These are phyloP conservation scores for Mugil cephalus DNA, from an alignment of 2,113 vertebrate genomes.

Conservation along the genomic window DNA sequence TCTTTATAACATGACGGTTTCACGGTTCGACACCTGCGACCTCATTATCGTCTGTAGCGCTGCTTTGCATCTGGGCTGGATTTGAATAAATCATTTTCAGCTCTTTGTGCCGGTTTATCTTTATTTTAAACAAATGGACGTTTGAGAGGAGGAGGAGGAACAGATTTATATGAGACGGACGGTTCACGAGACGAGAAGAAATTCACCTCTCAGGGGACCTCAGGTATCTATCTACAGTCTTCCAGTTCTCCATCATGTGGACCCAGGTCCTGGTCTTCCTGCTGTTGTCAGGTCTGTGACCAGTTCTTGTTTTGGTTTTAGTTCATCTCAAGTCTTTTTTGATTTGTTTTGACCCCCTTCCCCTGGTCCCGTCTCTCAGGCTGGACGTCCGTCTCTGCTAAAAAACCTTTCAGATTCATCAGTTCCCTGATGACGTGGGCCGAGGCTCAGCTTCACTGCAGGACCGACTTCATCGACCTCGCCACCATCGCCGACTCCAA, in stretches of 20 bases:
- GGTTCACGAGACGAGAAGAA: no score
- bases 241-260: constrained; percentile 20
- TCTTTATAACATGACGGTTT: no score
- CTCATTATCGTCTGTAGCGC: no score
- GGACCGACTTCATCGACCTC: constrained; percentile 5
- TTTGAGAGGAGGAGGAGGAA: background rate
- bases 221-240: fast-evolving
- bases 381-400: background rate
- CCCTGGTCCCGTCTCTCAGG: constrained; percentile 3
- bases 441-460: constrained; percentile 33
- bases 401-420: background rate
- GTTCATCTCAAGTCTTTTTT: no score
- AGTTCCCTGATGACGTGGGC: fast-evolving
- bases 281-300: constrained; percentile 35
- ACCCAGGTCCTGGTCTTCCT: background rate
- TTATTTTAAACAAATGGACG: constrained; percentile 10
- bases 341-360: no score
- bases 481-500: background rate
- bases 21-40: background rate
- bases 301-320: no score
- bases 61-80: background rate
- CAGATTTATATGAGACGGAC: background rate
- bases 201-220: background rate
- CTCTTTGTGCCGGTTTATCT: background rate
- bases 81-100: constrained; percentile 38